Percentiles rank a stretch among this genome's conserved stretches.
phyloP scores from a whole-genome alignment of 2,113 vertebrate species.

The Laticauda colubrina region DNA sequence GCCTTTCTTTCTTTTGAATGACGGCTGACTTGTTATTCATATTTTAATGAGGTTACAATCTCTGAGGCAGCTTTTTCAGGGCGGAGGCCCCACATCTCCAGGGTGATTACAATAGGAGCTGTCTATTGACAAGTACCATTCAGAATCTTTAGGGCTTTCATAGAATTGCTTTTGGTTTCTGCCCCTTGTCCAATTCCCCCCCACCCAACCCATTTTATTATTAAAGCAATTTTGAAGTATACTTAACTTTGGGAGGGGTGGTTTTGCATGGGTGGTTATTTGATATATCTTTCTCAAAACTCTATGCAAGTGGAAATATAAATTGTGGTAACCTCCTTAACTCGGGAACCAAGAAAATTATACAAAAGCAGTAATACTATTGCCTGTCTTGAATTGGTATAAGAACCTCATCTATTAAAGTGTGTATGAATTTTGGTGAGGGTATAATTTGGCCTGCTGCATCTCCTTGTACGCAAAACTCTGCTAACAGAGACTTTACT shows the following conservation, averaged over 20 bases:
- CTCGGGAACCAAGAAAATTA: neutral
- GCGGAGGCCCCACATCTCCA: constrained; percentile 66
- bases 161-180: constrained; percentile 82
- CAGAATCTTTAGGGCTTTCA: constrained; percentile 78
- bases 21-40: constrained; percentile 82
- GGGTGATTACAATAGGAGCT: constrained; percentile 78
- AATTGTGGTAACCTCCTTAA: neutral
- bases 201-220: constrained; percentile 43
- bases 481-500: constrained; percentile 4
- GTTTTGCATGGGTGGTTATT: neutral
- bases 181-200: constrained; percentile 73
- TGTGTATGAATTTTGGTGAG: neutral
- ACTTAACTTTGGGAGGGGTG: constrained; percentile 38
- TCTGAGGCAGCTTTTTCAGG: constrained; percentile 81
- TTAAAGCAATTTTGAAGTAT: constrained; percentile 59
- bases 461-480: neutral
- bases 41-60: constrained; percentile 91
- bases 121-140: constrained; percentile 91
- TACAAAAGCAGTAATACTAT: constrained; percentile 3
- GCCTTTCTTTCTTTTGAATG: constrained; percentile 69
- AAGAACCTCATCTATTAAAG: fast-evolving
- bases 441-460: neutral
- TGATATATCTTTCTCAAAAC: neutral
- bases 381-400: constrained; percentile 18
- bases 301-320: neutral